Evolutionary conservation across 1,140 invertebrate genomes (phyloP), one percentile per base, ranked within the genome.

Genomic region (Pachypeltis micranthus): DNA sequence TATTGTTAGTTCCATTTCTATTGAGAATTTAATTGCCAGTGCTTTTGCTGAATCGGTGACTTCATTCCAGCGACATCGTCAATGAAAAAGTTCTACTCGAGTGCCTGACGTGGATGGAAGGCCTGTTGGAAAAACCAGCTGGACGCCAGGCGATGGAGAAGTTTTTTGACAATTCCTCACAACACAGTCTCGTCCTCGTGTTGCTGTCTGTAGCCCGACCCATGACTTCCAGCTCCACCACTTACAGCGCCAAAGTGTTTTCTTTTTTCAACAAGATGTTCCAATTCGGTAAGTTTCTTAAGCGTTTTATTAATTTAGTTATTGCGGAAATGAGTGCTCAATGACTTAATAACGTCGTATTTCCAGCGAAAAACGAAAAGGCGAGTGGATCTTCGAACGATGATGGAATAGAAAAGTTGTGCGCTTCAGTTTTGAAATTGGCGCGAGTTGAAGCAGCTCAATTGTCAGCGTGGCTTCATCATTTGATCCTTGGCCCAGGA

Each of bases 201-300:
- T 73, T 94, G 12, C 74, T 93, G 21, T 85, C 85, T 0, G 83
- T 88, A 3, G 82, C 88, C 0, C 78, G 79, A 44, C 80, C 82
- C 0, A 81, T 83, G 64, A 74, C 86, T 25, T 83, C 83, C 0
- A 81, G 83, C 16, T 68, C 69, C 3, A 29, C 63, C 64, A 78
- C 82, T 16, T 93, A 91, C 71, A 83, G 85, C 2, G 85, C 84
- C 16, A 80, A 85, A 67, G 84, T 95, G 27, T 74, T 91, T 21
- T 85, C 87, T 68, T 89, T 91, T 68, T 87, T 91, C 69, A 88
- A 87, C 67, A 85, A 83, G 70, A 74, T 93, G 3, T 88, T 90
- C 67, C 82, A 84, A 73, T 77, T 83, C n/a, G 79, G 84, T 71
- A 75, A 81, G 67, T 78, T n/a, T n/a, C n/a, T n/a, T n/a, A n/a